phyloP scores from a whole-genome alignment of 2,888 invertebrate species.

The Latrodectus elegans region DNA sequence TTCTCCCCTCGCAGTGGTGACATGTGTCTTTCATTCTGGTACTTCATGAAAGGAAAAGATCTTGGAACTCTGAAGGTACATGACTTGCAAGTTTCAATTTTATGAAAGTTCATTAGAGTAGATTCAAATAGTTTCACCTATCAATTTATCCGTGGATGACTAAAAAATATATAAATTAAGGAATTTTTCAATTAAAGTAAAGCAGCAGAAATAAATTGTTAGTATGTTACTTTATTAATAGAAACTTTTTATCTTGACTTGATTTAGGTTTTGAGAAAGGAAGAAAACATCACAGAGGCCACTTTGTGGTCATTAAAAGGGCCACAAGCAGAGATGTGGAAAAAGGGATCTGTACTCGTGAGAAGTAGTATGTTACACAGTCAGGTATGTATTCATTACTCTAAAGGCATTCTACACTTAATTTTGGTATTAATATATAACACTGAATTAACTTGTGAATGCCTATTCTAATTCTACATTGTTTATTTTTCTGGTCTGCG shows the following conservation, averaged over 20 bases:
- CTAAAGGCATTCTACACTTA: too few relatives aligned
- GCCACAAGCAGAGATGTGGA: slow-evolving; percentile 27
- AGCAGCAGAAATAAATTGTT: neutral
- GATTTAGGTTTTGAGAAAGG: slow-evolving; percentile 34
- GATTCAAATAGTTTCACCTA: neutral
- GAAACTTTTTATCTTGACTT: neutral
- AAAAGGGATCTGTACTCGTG: slow-evolving; percentile 20
- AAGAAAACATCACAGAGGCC: slow-evolving; percentile 39
- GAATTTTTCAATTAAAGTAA: neutral
- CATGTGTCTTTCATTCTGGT: slow-evolving; percentile 42
- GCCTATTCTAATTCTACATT: too few relatives aligned
- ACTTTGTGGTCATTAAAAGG: slow-evolving; percentile 40
- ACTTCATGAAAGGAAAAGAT: slow-evolving; percentile 39
- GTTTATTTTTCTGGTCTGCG: too few relatives aligned
- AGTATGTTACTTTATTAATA: neutral
- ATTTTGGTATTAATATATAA: too few relatives aligned
- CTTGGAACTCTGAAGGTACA: slow-evolving; percentile 53
- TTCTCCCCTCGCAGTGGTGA: slow-evolving; percentile 29
- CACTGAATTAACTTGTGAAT: too few relatives aligned
- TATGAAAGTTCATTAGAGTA: too few relatives aligned
- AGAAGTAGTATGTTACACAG: slow-evolving; percentile 20
- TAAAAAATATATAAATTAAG: neutral
- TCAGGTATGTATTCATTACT: slow-evolving; percentile 21
- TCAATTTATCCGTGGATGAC: too few relatives aligned
- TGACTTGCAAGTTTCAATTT: neutral